These are phyloP conservation scores for Synergus japonicus DNA, from an alignment of 2,888 invertebrate species.

Conservation along the genomic window DNA sequence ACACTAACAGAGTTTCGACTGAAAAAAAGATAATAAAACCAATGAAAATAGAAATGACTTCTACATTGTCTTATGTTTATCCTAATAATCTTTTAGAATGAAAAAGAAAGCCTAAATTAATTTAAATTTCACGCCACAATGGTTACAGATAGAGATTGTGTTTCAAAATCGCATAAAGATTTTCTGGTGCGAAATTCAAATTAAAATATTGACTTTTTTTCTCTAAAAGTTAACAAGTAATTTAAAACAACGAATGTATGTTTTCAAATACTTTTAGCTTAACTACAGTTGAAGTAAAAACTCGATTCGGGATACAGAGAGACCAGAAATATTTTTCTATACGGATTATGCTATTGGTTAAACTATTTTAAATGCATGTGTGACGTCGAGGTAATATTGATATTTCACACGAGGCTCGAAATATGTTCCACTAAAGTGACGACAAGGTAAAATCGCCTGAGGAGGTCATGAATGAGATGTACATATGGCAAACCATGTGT, in stretches of 20 bases:
- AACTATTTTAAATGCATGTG: conserved; percentile 8
- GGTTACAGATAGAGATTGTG: not conserved
- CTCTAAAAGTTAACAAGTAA: too few relatives aligned
- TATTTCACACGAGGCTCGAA: conserved; percentile 20
- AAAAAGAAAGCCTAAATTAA: not conserved
- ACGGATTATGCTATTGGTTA: not conserved
- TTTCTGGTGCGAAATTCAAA: not conserved
- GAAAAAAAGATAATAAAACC: conserved; percentile 55
- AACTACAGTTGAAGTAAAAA: not conserved
- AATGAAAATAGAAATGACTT: not conserved
- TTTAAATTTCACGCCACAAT: not conserved
- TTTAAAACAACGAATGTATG: too few relatives aligned
- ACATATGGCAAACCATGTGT: conserved; percentile 3
- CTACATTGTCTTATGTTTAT: not conserved
- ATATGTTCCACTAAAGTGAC: conserved; percentile 16
- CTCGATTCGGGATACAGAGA: not conserved
- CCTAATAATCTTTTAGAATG: not conserved
- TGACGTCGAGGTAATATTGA: conserved; percentile 20
- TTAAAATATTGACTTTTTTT: not conserved
- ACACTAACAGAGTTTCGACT: conserved; percentile 92
- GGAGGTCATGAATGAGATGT: conserved; percentile 13
- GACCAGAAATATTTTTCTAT: not conserved
- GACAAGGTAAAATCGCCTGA: conserved; percentile 18
- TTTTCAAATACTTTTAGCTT: too few relatives aligned
- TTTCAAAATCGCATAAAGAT: not conserved